Evolutionary conservation across 2,888 invertebrate species (phyloP), one percentile per base, ranked within the genome.

Genomic region (Morpho deidamia): DNA sequence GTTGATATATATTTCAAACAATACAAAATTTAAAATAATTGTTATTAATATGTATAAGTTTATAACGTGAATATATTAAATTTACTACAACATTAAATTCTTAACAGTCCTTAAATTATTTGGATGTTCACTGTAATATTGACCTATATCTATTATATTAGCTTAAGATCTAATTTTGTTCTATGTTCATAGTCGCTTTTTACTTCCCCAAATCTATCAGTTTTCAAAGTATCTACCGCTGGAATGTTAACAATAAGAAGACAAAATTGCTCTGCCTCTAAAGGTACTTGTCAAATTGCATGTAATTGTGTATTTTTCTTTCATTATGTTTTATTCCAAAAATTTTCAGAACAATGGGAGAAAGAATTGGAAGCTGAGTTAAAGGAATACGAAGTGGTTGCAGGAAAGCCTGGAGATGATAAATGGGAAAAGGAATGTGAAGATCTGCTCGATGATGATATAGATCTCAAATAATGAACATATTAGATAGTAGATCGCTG

Each of bases 351-450:
- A 85, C 97, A 97, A 91, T 97, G 97, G 97, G 98, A 98, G 91
- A 96, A 95, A 79, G 98, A 98, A 86, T 90, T 98, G 75, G 97
- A 97, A 78, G 97, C 97, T 47, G 98, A 98, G 87, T 92, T 98
- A 67, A 96, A 97, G 81, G 97, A 98, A 79, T 98, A 96, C 83
- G 98, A 98, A 86, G 95, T 98, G 67, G 96, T 98, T 42, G 87
- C 86, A 0, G 87, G 83, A 34, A 86, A 85, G 66, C 72, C 76
- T 1, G 74, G 66, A 1, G 85, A 86, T 50, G 91, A 91, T 62
- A 91, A 91, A 63, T 92, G 94, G 91, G 94, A 94, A 77, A 91
- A 92, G 60, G 94, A 94, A 70, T 93, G 94, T 68, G 92, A 94
- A 63, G 92, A 94, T 62, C 88, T 94, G 64, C 90, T 94, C 14